Percentiles rank a stretch among this genome's conserved stretches.
These are phyloP conservation scores for Beris chalybata DNA, from an alignment of 2,888 invertebrate genomes.

Conservation along the genomic window DNA sequence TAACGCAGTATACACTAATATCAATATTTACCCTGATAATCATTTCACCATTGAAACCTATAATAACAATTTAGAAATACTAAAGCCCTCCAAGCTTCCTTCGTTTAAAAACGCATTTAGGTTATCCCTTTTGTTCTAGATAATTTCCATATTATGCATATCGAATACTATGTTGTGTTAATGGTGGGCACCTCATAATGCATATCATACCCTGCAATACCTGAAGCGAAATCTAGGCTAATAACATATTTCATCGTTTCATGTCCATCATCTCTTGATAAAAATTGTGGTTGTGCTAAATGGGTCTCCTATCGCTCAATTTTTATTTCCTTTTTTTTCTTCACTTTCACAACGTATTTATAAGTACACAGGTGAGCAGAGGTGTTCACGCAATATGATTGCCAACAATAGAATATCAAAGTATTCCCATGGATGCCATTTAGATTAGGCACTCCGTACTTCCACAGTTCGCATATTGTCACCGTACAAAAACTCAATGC, in stretches of 20 bases:
- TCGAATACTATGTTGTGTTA: too few relatives aligned
- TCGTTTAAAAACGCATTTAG: conserved; percentile 26
- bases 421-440: conserved; percentile 9
- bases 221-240: conserved; percentile 19
- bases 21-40: too few relatives aligned
- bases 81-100: neutral
- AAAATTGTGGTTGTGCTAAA: conserved; percentile 9
- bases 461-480: too few relatives aligned
- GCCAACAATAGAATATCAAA: conserved; percentile 17
- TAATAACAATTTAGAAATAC: too few relatives aligned
- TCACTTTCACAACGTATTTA: neutral
- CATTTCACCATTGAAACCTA: too few relatives aligned
- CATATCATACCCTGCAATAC: too few relatives aligned
- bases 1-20: too few relatives aligned
- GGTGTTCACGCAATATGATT: neutral
- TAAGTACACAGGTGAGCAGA: neutral
- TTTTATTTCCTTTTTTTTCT: neutral
- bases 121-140: conserved; percentile 15
- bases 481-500: too few relatives aligned
- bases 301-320: neutral
- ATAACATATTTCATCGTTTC: conserved; percentile 12
- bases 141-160: conserved; percentile 4
- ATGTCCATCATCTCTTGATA: conserved; percentile 14
- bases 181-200: too few relatives aligned
- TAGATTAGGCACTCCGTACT: conserved; percentile 1